Evolutionary conservation across 1,140 invertebrate genomes (phyloP), one percentile per base, ranked within the genome.

Genomic region (Polyergus mexicanus): DNA sequence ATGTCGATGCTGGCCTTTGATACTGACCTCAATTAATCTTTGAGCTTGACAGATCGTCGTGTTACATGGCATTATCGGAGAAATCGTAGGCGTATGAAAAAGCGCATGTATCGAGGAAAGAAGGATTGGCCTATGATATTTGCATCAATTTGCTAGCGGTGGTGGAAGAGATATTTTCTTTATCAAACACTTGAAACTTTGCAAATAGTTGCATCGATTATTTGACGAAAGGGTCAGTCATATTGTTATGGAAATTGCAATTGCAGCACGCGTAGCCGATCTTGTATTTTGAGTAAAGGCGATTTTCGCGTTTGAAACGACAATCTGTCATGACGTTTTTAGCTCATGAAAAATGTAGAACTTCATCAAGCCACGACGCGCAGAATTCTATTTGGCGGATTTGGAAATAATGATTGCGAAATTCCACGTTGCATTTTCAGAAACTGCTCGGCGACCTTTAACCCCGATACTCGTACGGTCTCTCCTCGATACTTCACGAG

Each of bases 1-100:
- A 60, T 28, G 47, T 63, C 88, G 62, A 65, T 77, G 71, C 71
- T 51, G 47, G 44, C 41, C 84, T 54, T 22, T 83, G 58, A 54
- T 47, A 56, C 44, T 25, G 66, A 38, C 86, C 54, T 68, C 84
- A 63, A 83, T 89, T 89, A 83, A 88, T 89, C 87, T 85, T 89
- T 32, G 51, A 28, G 41, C 13, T 35, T 75, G 84, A 83, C 62
- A 41, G 86, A 88, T 88, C 54, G 74, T 22, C 62, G 44, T 35
- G 75, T 16, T 86, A 47, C 32, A 28, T 47, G 41, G 28, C 32
- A 56, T 65, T 63, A 65, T 74, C 69, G 22, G 51, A 25, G 54
- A 65, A 69, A 58, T 58, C 44, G 44, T 10, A 25, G 32, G 16
- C 41, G 35, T 7, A 13, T 2, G 38, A 47, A 65, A 68, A 58